These are phyloP conservation scores for Eupithecia exiguata DNA, from an alignment of 2,888 invertebrate species.

Conservation along the genomic window DNA sequence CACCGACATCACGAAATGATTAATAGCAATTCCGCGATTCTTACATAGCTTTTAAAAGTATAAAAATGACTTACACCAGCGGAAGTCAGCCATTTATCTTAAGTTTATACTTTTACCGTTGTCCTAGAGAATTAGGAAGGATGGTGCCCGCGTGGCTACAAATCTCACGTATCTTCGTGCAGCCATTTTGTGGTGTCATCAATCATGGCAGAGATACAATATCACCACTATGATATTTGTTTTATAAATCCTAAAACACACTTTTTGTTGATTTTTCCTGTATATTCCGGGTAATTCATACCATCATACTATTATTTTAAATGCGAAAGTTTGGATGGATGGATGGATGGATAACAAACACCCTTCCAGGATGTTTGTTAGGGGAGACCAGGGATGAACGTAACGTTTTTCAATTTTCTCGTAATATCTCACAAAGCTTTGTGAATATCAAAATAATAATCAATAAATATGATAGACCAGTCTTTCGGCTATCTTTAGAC, in stretches of 20 bases:
- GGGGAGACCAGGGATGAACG: too few species aligned
- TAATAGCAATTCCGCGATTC: background rate
- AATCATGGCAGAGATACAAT: conserved; percentile 18
- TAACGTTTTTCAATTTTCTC: too few species aligned
- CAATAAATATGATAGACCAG: too few species aligned
- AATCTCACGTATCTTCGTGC: conserved; percentile 30
- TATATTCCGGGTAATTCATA: background rate
- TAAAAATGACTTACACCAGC: conserved; percentile 8
- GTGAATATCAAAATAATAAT: too few species aligned
- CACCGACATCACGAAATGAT: background rate
- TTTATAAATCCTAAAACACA: conserved; percentile 4
- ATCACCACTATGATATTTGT: background rate
- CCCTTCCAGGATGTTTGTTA: too few species aligned
- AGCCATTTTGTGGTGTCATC: conserved; percentile 25
- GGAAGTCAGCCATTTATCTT: conserved; percentile 17
- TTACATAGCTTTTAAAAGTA: conserved; percentile 5
- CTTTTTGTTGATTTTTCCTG: background rate
- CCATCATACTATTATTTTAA: too few species aligned
- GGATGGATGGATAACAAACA: too few species aligned
- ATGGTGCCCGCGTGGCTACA: conserved; percentile 28
- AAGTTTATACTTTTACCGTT: conserved; percentile 13
- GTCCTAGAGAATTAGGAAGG: conserved; percentile 26
- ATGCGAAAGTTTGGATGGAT: too few species aligned
- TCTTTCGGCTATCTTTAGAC: too few species aligned
- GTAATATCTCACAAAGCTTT: too few species aligned